Conservation (phyloP, 2,888 invertebrate species). For the Drosophila buzzatii region DNA sequence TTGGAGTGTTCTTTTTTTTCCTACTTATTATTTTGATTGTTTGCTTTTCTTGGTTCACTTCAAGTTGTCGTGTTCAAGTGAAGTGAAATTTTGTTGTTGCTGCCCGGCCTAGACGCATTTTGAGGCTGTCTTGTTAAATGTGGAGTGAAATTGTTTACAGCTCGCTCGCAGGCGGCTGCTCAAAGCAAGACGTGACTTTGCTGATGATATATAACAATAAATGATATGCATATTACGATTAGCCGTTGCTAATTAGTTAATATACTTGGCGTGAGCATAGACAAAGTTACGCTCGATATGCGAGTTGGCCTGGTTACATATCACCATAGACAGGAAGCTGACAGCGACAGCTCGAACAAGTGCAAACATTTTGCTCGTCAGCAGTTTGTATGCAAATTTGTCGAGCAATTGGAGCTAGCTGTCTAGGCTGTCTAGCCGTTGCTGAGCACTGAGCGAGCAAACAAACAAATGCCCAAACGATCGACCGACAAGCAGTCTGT, state of each 20-base stretch:
- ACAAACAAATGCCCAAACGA: conserved; percentile 4
- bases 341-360: conserved; percentile 10
- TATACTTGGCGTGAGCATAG: conserved; percentile 32
- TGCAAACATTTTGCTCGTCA: conserved; percentile 36
- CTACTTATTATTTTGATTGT: not conserved
- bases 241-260: conserved; percentile 33
- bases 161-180: conserved; percentile 1
- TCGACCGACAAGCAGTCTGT: conserved; percentile 46
- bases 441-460: conserved; percentile 13
- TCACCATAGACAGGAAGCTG: conserved; percentile 62
- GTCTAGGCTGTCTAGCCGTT: conserved; percentile 20
- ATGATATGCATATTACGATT: conserved; percentile 24
- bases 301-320: conserved; percentile 42
- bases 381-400: conserved; percentile 69
- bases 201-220: conserved; percentile 22
- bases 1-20: conserved; percentile 2
- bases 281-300: conserved; percentile 1
- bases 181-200: not conserved
- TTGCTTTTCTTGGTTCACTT: conserved; percentile 7
- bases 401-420: conserved; percentile 14
- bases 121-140: conserved; percentile 12
- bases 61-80: conserved; percentile 10
- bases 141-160: conserved; percentile 42
- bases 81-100: conserved; percentile 40
- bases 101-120: conserved; percentile 19